phyloP scores from a whole-genome alignment of 2,113 vertebrate genomes.

The Antechinus stuartii region DNA sequence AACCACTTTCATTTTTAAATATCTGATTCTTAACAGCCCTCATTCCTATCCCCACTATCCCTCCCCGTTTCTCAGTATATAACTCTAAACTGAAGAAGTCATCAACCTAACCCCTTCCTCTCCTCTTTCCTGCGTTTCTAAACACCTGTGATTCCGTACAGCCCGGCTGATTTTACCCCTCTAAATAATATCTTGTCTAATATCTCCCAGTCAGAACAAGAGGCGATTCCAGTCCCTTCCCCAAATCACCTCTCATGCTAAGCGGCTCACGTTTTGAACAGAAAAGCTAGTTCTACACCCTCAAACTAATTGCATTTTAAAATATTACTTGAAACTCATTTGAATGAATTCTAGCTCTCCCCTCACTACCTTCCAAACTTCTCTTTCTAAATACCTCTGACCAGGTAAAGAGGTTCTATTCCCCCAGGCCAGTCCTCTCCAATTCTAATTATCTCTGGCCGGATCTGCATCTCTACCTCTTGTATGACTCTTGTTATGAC shows the following conservation, averaged over 20 bases:
- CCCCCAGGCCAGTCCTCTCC: no score
- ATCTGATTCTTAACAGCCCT: background rate
- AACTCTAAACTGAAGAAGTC: background rate
- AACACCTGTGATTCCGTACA: background rate
- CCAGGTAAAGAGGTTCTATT: background rate
- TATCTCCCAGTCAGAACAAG: background rate
- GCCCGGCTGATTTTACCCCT: background rate
- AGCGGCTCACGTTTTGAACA: background rate
- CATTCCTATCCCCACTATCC: background rate
- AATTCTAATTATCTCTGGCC: background rate
- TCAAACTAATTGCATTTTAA: no score
- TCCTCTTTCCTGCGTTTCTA: background rate
- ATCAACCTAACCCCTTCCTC: background rate
- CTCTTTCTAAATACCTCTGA: background rate
- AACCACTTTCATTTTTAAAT: background rate
- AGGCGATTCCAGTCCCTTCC: background rate
- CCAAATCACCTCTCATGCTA: background rate
- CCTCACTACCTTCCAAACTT: no score
- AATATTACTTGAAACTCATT: no score
- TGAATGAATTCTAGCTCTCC: no score
- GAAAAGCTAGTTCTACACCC: background rate
- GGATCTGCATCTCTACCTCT: background rate
- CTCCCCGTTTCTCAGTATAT: background rate
- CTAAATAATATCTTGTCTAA: background rate
- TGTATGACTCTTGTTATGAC: no score